These are phyloP conservation scores for Pteronura brasiliensis DNA, from an alignment of 2,113 vertebrate species.

Conservation along the genomic window DNA sequence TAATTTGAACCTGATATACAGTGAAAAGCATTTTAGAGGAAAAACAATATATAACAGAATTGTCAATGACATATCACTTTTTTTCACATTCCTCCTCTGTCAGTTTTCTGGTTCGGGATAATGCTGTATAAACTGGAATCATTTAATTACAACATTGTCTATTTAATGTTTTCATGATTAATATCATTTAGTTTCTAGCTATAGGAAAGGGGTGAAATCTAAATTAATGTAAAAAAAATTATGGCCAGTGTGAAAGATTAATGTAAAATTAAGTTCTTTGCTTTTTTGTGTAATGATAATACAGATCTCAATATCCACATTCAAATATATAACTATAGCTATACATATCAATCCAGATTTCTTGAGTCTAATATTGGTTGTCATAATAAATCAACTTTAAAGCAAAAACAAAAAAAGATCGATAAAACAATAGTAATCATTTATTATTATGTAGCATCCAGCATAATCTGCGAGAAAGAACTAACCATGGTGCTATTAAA, in stretches of 20 bases:
- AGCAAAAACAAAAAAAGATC: not conserved
- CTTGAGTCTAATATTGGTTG: not conserved
- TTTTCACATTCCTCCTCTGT: constrained; percentile 68
- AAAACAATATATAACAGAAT: constrained; percentile 61
- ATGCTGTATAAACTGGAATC: not conserved
- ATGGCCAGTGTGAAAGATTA: not conserved
- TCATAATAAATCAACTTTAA: not conserved
- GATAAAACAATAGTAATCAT: not conserved
- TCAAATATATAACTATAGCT: not conserved
- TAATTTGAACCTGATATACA: constrained; percentile 56
- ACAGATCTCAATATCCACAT: not conserved
- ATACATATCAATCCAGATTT: not conserved
- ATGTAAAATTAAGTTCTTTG: not conserved
- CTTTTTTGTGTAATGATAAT: not conserved
- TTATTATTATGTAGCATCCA: not conserved
- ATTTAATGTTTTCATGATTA: not conserved
- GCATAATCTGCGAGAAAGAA: not conserved
- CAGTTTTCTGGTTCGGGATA: constrained; percentile 44
- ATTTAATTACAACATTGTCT: not conserved
- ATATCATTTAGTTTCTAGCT: not conserved
- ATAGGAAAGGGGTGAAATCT: not conserved
- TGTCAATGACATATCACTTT: constrained; percentile 70
- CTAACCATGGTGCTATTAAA: not conserved
- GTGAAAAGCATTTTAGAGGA: constrained; percentile 71
- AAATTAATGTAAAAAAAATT: not conserved